phyloP scores from a whole-genome alignment of 2,888 invertebrate genomes.

The Lathronympha strigana region DNA sequence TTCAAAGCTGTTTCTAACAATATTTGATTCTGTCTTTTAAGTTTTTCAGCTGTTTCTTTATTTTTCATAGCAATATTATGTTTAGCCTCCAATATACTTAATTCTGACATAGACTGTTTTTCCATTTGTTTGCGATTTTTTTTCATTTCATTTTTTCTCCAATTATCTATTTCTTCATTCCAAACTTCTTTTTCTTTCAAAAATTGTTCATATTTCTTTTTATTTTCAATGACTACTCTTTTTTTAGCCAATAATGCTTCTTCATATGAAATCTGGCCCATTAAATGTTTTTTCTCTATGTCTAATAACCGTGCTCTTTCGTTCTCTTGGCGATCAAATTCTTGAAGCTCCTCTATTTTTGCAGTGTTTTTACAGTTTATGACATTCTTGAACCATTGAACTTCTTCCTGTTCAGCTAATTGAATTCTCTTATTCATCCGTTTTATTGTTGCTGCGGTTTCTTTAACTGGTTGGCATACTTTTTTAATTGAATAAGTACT shows the following conservation, averaged over 20 bases:
- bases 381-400: slow-evolving; percentile 79
- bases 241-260: slow-evolving; percentile 84
- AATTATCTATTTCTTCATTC: slow-evolving; percentile 78
- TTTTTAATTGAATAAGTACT: slow-evolving; percentile 48
- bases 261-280: slow-evolving; percentile 84
- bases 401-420: slow-evolving; percentile 74
- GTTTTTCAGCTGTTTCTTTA: slow-evolving; percentile 61
- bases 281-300: slow-evolving; percentile 84
- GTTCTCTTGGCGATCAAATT: slow-evolving; percentile 71
- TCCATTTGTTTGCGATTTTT: slow-evolving; percentile 78
- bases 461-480: slow-evolving; percentile 63
- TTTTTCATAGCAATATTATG: slow-evolving; percentile 58
- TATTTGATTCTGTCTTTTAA: slow-evolving; percentile 65
- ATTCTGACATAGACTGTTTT: slow-evolving; percentile 65
- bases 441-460: slow-evolving; percentile 78
- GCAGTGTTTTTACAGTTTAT: slow-evolving; percentile 71
- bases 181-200: slow-evolving; percentile 77
- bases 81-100: slow-evolving; percentile 65
- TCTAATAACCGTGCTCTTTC: slow-evolving; percentile 78
- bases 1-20: slow-evolving; percentile 68
- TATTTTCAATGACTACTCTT: slow-evolving; percentile 74
- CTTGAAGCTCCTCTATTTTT: slow-evolving; percentile 72
- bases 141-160: slow-evolving; percentile 76
- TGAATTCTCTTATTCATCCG: slow-evolving; percentile 79
- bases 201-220: slow-evolving; percentile 77